Percentiles rank a stretch among this genome's conserved stretches.
Conservation (phyloP, 64 coral and sea anemone genomes). For the Montipora efflorescens region DNA sequence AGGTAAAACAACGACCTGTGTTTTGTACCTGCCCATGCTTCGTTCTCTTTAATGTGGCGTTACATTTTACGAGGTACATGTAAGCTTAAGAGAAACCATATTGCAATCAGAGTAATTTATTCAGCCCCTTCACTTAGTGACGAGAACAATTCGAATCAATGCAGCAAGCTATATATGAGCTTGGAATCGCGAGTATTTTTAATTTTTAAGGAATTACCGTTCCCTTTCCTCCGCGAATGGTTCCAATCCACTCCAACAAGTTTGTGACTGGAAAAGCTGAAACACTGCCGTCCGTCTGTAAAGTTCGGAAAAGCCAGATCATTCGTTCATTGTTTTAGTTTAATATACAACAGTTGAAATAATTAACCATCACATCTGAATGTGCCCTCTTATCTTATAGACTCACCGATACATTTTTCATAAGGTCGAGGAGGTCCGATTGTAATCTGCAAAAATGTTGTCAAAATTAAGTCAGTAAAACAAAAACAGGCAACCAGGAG, state of each 20-base stretch:
- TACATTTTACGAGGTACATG: too few relatives aligned
- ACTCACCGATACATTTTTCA: background rate
- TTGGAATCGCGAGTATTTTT: too few relatives aligned
- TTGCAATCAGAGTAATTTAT: too few relatives aligned
- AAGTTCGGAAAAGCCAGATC: background rate
- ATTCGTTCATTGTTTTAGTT: too few relatives aligned
- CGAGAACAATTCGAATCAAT: too few relatives aligned
- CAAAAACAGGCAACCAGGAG: background rate
- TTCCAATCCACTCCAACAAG: slow-evolving; percentile 84
- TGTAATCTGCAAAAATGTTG: slow-evolving; percentile 11
- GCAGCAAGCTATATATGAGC: too few relatives aligned
- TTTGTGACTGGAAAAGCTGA: slow-evolving; percentile 83
- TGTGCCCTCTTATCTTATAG: background rate
- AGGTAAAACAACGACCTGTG: too few relatives aligned
- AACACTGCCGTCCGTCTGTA: slow-evolving; percentile 62
- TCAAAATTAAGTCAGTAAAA: background rate
- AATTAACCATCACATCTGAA: background rate
- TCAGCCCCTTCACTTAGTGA: too few relatives aligned
- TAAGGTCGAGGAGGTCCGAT: background rate
- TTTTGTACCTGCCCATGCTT: too few relatives aligned
- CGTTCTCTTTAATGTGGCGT: too few relatives aligned
- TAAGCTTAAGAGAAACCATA: too few relatives aligned
- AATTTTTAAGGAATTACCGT: slow-evolving; percentile 61
- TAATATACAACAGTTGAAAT: too few relatives aligned
- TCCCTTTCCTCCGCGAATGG: slow-evolving; percentile 81